These are phyloP conservation scores for Eurystomus glaucurus DNA, from an alignment of 2,797 vertebrate genomes.

Conservation along the genomic window DNA sequence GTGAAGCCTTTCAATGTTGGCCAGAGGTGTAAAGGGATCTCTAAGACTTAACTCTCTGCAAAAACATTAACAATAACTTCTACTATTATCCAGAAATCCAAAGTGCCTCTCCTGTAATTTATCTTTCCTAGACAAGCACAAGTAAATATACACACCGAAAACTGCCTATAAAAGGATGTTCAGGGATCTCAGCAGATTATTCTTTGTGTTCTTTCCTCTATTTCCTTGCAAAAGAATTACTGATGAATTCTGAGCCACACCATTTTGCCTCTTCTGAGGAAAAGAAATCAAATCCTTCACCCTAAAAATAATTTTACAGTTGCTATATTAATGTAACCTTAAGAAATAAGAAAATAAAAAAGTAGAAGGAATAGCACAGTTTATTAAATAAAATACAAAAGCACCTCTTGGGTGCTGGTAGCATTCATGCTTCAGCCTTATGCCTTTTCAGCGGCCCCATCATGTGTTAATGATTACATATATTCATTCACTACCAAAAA, in stretches of 20 bases:
- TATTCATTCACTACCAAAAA: conserved; percentile 72
- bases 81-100: background rate
- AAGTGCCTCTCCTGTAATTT: background rate
- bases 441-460: conserved; percentile 1
- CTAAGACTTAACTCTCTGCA: background rate
- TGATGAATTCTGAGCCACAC: background rate
- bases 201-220: background rate
- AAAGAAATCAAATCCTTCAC: background rate
- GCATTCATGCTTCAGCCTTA: conserved; percentile 9
- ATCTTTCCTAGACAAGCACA: background rate
- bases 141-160: background rate
- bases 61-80: background rate
- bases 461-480: conserved; percentile 77
- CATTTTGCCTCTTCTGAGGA: background rate
- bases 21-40: background rate
- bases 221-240: background rate
- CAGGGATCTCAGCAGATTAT: background rate
- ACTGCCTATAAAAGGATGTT: background rate
- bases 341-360: background rate
- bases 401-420: conserved; percentile 57
- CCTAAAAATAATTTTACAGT: background rate
- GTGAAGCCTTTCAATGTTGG: background rate
- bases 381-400: conserved; percentile 44
- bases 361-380: background rate
- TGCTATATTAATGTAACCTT: background rate